Evolutionary conservation across 1,140 invertebrate genomes (phyloP).

Genomic region (Euura saliciscinereae): DNA sequence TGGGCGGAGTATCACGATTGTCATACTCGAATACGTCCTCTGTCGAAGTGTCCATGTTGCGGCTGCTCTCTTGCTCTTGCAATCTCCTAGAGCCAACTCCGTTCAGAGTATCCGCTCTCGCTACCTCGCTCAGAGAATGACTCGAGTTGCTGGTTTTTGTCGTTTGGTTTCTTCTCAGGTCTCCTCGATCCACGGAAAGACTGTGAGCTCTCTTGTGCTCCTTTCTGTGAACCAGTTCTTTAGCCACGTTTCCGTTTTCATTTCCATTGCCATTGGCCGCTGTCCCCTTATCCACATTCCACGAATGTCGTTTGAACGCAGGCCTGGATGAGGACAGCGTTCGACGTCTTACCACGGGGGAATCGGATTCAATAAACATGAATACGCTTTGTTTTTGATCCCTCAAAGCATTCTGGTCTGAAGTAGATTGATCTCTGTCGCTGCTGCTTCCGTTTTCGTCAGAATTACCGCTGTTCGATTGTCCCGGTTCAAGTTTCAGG

Average conservation of each 20-base stretch:
- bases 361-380: slow-evolving; percentile 68
- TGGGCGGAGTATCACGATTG: slow-evolving; percentile 51
- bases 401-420: slow-evolving; percentile 19
- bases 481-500: slow-evolving; percentile 8
- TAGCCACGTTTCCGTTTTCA: slow-evolving; percentile 31
- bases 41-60: slow-evolving; percentile 43
- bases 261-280: slow-evolving; percentile 27
- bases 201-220: slow-evolving; percentile 68
- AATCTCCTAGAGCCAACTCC: slow-evolving; percentile 15
- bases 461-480: slow-evolving; percentile 11
- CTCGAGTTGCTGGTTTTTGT: slow-evolving; percentile 45
- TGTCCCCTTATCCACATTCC: slow-evolving; percentile 57
- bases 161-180: slow-evolving; percentile 38
- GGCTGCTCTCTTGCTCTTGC: slow-evolving; percentile 23
- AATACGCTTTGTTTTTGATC: slow-evolving; percentile 58
- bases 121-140: slow-evolving; percentile 45
- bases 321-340: slow-evolving; percentile 61
- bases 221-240: slow-evolving; percentile 44
- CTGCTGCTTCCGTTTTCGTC: slow-evolving; percentile 25
- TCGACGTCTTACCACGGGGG: slow-evolving; percentile 60
- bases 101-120: slow-evolving; percentile 25
- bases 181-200: slow-evolving; percentile 58
- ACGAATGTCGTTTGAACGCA: slow-evolving; percentile 65
- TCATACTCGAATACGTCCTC: slow-evolving; percentile 50
- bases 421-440: slow-evolving; percentile 12